Conservation (phyloP, 2,113 vertebrate species). For the Protomyctophum bolini region DNA sequence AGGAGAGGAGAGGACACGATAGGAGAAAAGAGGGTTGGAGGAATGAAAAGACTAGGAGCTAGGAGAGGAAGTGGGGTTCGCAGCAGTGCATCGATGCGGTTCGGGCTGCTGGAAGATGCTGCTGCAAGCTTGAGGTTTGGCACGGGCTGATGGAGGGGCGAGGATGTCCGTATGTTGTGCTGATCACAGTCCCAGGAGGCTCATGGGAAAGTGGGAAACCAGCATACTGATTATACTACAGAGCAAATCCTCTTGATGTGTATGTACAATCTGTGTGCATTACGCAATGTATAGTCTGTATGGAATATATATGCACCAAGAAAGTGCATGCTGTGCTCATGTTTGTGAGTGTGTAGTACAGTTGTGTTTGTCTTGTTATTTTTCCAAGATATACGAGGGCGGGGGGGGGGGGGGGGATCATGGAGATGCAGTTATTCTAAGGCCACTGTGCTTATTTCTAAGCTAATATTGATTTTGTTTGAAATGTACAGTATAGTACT, state of each 20-base stretch:
- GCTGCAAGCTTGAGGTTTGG: constrained; percentile 13
- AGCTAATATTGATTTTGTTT: constrained; percentile 52
- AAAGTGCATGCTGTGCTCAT: neutral
- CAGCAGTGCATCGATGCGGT: constrained; percentile 2
- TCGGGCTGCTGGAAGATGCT: neutral
- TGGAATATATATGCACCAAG: neutral
- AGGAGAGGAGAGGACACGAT: constrained; percentile 17
- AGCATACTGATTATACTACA: constrained; percentile 4
- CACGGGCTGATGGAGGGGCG: constrained; percentile 7
- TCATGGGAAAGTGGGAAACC: neutral
- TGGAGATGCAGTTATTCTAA: constrained; percentile 16
- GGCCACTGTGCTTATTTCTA: constrained; percentile 20
- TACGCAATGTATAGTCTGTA: neutral
- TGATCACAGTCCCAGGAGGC: constrained; percentile 20
- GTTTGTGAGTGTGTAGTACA: neutral
- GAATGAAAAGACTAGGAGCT: neutral
- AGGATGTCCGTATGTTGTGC: neutral
- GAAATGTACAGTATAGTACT: constrained; percentile 45
- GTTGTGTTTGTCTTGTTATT: neutral
- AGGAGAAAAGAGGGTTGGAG: constrained; percentile 12
- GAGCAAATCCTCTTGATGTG: neutral
- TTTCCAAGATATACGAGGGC: neutral
- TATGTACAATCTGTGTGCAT: constrained; percentile 12
- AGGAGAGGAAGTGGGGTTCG: constrained; percentile 5
- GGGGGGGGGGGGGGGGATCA: neutral